Evolutionary conservation across 2,888 invertebrate genomes (phyloP).

Genomic region (Cheilosia impressa): DNA sequence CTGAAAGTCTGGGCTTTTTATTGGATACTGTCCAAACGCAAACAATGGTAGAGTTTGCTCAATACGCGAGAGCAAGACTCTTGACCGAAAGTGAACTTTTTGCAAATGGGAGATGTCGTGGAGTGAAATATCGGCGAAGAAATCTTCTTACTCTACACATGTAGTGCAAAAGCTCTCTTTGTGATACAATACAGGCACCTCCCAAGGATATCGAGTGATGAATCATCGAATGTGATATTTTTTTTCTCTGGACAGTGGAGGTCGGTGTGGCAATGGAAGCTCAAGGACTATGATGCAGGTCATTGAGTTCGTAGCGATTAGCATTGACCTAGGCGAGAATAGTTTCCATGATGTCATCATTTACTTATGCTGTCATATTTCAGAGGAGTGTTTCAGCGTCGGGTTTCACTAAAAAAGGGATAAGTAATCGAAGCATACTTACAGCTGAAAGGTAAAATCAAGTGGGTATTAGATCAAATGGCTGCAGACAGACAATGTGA

Average conservation of each 20-base stretch:
- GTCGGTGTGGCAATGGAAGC: conserved; percentile 1
- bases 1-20: conserved; percentile 2
- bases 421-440: background rate
- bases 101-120: background rate
- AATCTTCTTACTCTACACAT: background rate
- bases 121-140: background rate
- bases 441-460: background rate
- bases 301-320: background rate
- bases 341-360: background rate
- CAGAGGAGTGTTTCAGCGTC: background rate
- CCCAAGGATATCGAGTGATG: conserved; percentile 1
- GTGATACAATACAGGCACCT: background rate
- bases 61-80: background rate
- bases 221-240: background rate
- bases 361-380: background rate
- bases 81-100: background rate
- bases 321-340: background rate
- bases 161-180: conserved; percentile 4
- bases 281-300: conserved; percentile 1
- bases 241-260: no score
- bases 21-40: background rate
- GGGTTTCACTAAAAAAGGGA: background rate
- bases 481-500: no score
- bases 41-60: background rate
- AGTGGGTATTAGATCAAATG: no score